Evolutionary conservation across 53 echinoderm and acorn worm genomes (phyloP).

Genomic region (Paracentrotus lividus): DNA sequence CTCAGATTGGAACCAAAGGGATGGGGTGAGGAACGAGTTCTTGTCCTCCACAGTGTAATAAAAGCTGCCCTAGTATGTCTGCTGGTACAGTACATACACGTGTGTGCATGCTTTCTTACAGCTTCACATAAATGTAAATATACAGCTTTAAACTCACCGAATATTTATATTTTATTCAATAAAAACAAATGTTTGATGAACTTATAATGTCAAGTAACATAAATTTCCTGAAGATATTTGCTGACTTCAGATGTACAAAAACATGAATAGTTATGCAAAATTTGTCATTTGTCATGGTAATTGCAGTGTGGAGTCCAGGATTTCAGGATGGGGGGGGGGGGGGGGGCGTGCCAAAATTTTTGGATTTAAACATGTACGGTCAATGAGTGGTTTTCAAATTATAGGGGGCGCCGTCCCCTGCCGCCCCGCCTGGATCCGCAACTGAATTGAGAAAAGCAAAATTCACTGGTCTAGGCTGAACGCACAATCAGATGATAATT

Average conservation of each 20-base stretch:
- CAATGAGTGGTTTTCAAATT: too few species aligned
- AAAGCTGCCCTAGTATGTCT: neutral
- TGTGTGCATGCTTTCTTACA: neutral
- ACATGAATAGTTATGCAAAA: neutral
- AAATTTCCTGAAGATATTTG: neutral
- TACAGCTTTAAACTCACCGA: neutral
- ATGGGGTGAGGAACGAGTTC: neutral
- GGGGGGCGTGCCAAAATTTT: too few species aligned
- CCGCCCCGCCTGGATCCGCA: too few species aligned
- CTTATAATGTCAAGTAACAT: neutral
- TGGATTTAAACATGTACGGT: too few species aligned
- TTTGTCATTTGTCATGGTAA: neutral
- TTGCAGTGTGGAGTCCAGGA: too few species aligned
- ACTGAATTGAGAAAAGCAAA: neutral
- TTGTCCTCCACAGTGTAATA: neutral
- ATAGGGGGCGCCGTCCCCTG: too few species aligned
- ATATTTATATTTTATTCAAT: neutral
- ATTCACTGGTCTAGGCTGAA: neutral
- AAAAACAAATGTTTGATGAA: neutral
- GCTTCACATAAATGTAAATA: too few species aligned
- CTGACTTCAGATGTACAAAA: too few species aligned
- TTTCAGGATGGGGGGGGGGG: too few species aligned
- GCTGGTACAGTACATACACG: constrained; percentile 3
- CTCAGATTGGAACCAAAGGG: neutral
- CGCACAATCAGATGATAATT: neutral